Conservation (phyloP, 2,113 vertebrate genomes). For the Tragelaphus imberbis region DNA sequence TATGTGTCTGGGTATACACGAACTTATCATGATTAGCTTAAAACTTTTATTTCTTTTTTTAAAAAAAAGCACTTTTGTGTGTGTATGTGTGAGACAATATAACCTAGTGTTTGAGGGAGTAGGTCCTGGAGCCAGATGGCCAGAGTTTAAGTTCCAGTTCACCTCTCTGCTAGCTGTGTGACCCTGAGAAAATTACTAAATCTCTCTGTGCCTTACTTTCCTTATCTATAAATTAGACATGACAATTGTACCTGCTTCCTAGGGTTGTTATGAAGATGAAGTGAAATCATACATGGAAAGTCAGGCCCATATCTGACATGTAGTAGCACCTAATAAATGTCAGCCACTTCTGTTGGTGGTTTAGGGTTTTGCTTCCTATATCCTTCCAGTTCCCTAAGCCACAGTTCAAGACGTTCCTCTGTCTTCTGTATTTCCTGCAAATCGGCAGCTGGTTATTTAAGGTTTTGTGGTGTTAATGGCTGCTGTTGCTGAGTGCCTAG, state of each 20-base stretch:
- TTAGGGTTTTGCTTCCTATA: not conserved
- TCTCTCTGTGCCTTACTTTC: not conserved
- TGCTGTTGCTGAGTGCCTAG: not conserved
- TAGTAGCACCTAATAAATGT: not conserved
- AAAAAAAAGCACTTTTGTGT: not conserved
- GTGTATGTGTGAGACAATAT: not conserved
- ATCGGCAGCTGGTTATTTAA: not conserved
- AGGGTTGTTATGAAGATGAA: not conserved
- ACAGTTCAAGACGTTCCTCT: not conserved
- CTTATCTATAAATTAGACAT: not conserved
- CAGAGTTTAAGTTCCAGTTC: slow-evolving; percentile 7
- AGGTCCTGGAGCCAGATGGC: not conserved
- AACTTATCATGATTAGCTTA: not conserved
- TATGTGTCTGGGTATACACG: not conserved
- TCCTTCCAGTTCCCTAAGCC: not conserved
- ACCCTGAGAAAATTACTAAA: not conserved
- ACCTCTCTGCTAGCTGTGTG: not conserved
- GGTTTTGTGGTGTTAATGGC: not conserved
- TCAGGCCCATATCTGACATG: not conserved
- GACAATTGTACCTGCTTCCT: not conserved
- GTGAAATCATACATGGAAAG: not conserved
- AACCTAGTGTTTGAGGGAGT: not conserved
- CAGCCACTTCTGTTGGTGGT: not conserved
- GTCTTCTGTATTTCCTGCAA: not conserved
- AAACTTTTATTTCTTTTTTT: not conserved